Conservation (phyloP, 2,113 vertebrate genomes). For the Noctilio leporinus region DNA sequence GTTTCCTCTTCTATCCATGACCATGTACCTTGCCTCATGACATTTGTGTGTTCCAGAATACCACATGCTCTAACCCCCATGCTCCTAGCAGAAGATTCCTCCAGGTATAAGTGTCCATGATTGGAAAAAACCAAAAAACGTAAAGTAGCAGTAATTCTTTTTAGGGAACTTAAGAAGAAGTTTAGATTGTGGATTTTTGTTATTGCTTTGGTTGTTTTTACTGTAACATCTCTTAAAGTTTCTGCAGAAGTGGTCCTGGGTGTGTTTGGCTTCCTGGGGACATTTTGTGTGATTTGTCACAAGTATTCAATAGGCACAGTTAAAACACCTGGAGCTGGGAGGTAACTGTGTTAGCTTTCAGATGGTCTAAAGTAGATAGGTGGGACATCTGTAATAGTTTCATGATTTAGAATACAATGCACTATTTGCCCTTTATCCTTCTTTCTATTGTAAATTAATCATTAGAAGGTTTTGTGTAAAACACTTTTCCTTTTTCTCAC, state of each 20-base stretch:
- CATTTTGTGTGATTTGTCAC: neutral
- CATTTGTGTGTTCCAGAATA: neutral
- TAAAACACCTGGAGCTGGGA: neutral
- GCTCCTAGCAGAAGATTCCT: neutral
- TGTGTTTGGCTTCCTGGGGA: conserved; percentile 10
- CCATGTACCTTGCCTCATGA: neutral
- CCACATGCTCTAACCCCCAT: neutral
- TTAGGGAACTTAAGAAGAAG: neutral
- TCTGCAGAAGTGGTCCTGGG: neutral
- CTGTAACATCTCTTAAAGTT: conserved; percentile 6
- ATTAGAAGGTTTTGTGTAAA: conserved; percentile 10
- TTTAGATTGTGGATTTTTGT: neutral
- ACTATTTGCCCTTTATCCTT: conserved; percentile 50
- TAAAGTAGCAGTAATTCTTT: neutral
- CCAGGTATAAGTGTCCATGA: neutral
- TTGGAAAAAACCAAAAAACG: neutral
- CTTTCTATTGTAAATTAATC: conserved; percentile 61
- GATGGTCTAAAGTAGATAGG: conserved; percentile 16
- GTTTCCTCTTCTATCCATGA: neutral
- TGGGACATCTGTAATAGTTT: neutral
- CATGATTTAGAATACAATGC: conserved; percentile 23
- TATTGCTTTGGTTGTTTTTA: neutral
- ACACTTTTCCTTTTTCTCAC: neutral
- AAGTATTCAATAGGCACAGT: neutral
- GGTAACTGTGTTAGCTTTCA: neutral